phyloP scores from a whole-genome alignment of 2,888 invertebrate species.

The Synanthedon myopaeformis region DNA sequence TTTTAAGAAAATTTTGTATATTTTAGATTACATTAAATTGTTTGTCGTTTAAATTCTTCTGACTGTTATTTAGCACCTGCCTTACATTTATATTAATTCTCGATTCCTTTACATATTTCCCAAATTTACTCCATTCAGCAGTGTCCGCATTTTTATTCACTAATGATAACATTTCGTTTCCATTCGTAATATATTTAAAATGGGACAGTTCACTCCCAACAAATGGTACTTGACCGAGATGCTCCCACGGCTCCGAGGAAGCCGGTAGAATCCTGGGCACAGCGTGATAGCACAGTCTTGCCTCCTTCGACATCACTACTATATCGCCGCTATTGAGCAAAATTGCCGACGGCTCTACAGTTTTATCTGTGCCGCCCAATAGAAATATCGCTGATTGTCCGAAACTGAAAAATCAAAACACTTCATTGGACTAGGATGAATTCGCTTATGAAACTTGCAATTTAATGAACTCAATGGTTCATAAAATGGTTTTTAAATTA shows the following conservation, averaged over 20 bases:
- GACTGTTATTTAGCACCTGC: conserved; percentile 81
- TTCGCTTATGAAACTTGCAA: too few species aligned
- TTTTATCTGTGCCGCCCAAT: conserved; percentile 83
- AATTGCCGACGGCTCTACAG: conserved; percentile 76
- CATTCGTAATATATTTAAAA: conserved; percentile 30
- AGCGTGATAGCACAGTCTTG: conserved; percentile 92
- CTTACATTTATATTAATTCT: conserved; percentile 95
- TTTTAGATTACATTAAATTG: conserved; percentile 16
- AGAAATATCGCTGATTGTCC: conserved; percentile 96
- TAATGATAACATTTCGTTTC: conserved; percentile 15
- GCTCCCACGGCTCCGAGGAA: conserved; percentile 57
- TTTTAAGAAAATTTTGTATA: conserved; percentile 1
- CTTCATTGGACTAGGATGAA: too few species aligned
- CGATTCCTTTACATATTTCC: conserved; percentile 74
- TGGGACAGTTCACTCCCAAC: conserved; percentile 6
- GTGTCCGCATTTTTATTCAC: conserved; percentile 29
- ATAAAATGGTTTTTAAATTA: too few species aligned
- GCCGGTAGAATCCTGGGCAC: conserved; percentile 85
- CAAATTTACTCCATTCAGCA: conserved; percentile 65
- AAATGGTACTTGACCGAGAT: conserved; percentile 9
- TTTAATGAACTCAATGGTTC: too few species aligned
- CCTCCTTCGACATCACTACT: conserved; percentile 87
- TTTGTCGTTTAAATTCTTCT: conserved; percentile 42
- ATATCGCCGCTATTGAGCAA: conserved; percentile 91
- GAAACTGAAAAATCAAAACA: conserved; percentile 74